Base-by-base conservation (phyloP, 1,140 invertebrate species). In the Trichonephila clavata region DNA sequence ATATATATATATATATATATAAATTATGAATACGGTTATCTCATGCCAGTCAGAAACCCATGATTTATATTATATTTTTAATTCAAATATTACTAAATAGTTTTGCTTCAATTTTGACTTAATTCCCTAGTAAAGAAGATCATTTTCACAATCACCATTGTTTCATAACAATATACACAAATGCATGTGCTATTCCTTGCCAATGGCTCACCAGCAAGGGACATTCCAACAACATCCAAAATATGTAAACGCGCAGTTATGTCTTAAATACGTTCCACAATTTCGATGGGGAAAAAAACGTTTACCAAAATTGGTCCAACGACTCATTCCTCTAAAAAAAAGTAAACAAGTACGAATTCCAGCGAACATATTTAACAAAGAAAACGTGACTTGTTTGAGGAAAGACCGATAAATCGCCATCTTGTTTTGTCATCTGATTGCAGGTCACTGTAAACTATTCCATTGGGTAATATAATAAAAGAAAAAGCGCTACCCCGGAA, bases 401-500 rank as follows among this genome's bases (percentile, higher is more conserved):
- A 91, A 91, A 24, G 50, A 27, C 77, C 90, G 77, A 91, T 91
- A 83, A 83, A 91, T 91, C 90, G 90, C 90, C 90, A 91, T 91
- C 90, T 91, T 91, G 90, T 91, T 91, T 91, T 91, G 90, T 91
- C 90, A 84, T 91, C 90, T 83, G 77, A 91, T 91, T 83, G 90
- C 90, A 65, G 90, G 90, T 91, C 90, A 91, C 80, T 84, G 90
- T 81, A 91, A 91, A 91, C 90, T 83, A 84, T 83, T 91, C 90
- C 90, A 91, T 91, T 91, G 90, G 90, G 90, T 91, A 83, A 91
- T 91, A 91, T 91, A 91, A 91, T 91, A 84, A 91, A 91, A 91
- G 71, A 90, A 91, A 84, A 91, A 65, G 60, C 80, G 60, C 80
- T 84, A 84, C 77, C 77, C 60, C 20, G 61, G 77, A 63, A 61